phyloP scores from a whole-genome alignment of 2,113 vertebrate genomes.

The Phodopus roborovskii region DNA sequence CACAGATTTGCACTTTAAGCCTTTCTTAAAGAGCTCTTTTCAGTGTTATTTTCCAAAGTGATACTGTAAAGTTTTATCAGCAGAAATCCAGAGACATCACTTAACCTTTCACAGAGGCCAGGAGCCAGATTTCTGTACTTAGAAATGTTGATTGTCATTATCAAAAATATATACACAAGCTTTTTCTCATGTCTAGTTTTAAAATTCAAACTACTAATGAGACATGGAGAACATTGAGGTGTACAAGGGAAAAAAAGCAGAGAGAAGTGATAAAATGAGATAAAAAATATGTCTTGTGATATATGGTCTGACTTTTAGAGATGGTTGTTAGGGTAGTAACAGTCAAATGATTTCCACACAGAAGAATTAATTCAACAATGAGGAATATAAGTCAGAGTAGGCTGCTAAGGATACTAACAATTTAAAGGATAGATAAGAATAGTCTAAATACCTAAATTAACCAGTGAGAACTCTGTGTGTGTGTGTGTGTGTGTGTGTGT shows the following conservation, averaged over 20 bases:
- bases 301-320: not conserved
- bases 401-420: not conserved
- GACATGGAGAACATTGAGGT: not conserved
- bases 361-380: not conserved
- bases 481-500: not conserved
- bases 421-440: not conserved
- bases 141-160: slow-evolving; percentile 43
- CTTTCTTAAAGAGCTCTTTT: slow-evolving; percentile 52
- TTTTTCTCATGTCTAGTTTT: slow-evolving; percentile 32
- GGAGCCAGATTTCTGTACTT: not conserved
- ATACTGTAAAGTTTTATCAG: slow-evolving; percentile 40
- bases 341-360: not conserved
- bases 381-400: not conserved
- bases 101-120: not conserved
- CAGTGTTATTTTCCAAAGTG: slow-evolving; percentile 48
- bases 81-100: slow-evolving; percentile 18
- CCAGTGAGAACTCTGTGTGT: not conserved
- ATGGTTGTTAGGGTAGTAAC: not conserved
- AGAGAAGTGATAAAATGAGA: not conserved
- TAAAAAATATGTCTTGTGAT: not conserved
- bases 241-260: not conserved
- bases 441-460: slow-evolving; percentile 24
- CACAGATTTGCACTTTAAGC: slow-evolving; percentile 48
- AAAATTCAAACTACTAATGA: not conserved
- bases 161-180: not conserved